Percentiles rank a stretch among this genome's conserved stretches.
Conservation (phyloP, 2,797 vertebrate genomes). For the Alauda arvensis region DNA sequence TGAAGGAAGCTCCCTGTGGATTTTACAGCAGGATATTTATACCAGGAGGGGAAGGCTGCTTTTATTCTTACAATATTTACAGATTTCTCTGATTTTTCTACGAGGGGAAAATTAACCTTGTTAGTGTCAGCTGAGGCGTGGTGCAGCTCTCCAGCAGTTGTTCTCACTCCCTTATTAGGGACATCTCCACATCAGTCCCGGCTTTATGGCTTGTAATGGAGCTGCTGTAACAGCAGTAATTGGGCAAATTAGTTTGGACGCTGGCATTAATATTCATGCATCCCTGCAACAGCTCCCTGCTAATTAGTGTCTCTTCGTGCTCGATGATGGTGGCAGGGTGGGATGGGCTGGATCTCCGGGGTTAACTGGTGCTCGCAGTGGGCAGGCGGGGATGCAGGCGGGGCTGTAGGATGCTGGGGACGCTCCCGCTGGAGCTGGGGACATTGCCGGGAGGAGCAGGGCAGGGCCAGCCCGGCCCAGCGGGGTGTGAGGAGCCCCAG, state of each 20-base stretch:
- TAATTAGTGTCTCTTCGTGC: constrained; percentile 31
- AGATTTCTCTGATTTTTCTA: neutral
- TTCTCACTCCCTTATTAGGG: neutral
- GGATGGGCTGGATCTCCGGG: neutral
- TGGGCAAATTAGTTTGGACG: constrained; percentile 52
- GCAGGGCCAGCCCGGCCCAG: no score
- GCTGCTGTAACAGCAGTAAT: constrained; percentile 47
- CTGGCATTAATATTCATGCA: constrained; percentile 58
- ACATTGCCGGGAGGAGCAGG: rapidly evolving
- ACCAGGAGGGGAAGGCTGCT: neutral
- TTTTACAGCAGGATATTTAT: neutral
- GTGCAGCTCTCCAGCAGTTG: neutral
- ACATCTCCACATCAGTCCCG: neutral
- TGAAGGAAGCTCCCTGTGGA: neutral
- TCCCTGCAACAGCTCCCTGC: constrained; percentile 26
- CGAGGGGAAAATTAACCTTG: neutral
- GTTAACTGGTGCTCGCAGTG: neutral
- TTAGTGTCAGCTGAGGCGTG: neutral
- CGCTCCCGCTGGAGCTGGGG: neutral
- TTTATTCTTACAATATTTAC: neutral
- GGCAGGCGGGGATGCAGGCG: no score
- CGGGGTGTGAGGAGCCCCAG: no score
- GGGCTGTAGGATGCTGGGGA: rapidly evolving
- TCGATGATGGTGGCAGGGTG: neutral
- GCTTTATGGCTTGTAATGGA: constrained; percentile 45